Evolutionary conservation across 2,888 invertebrate species (phyloP), one percentile per base, ranked within the genome.

Genomic region (Hedychridium roseum): DNA sequence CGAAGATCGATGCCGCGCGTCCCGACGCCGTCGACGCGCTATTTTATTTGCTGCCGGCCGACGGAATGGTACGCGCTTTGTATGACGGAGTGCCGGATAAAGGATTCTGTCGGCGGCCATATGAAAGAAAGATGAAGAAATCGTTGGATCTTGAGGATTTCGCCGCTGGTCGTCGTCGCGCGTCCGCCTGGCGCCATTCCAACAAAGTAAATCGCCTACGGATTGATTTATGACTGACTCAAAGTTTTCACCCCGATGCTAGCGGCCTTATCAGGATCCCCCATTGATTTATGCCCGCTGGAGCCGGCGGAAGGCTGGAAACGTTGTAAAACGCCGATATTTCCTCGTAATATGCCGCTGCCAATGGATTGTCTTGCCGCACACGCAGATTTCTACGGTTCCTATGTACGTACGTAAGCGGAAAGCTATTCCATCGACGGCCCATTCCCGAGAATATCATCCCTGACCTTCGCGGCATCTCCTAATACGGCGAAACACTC

Each of bases 161-260:
- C 36, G 15, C 11, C 2, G n/a, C n/a, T n/a, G n/a, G n/a, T n/a
- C n/a, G n/a, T 38, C 50, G 60, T 52, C 45, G 36, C 41, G 50
- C 61, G 61, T 62, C 59, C 52, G 63, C 40, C 50, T 62, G 62
- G 62, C 62, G 44, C 32, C 46, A 34, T 40, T 53, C 63, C 63
- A 64, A 46, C 42, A 47, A 64, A 54, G 58, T 64, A 63, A 63
- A 63, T 63, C 63, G 63, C 56, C 46, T 43, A 46, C 27, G 46
- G 64, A 63, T 63, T 63, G 63, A 63, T 63, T 63, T 63, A 63
- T 60, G 64, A 64, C 51, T 53, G 64, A 63, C 53, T 56, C 42
- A 23, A 49, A 56, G 54, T 51, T 63, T 63, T 64, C 55, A 50
- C 51, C 42, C 56, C 7, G 37, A 9, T n/a, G 7, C 14, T 42